Base-by-base conservation (phyloP, 2,888 invertebrate species). In the Melanostoma scalare region DNA sequence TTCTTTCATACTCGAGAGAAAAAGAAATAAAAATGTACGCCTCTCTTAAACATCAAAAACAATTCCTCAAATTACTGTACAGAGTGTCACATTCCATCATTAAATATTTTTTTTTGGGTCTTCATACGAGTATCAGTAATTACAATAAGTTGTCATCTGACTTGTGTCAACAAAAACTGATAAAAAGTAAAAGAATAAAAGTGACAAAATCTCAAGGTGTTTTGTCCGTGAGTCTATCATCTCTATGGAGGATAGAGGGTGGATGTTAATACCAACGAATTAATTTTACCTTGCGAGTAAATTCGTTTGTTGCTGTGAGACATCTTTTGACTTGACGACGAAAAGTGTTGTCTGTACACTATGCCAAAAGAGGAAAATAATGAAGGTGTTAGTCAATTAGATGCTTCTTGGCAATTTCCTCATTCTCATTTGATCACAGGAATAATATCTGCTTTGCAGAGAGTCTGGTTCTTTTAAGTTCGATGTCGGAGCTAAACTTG, bases 361-460 rank as follows among this genome's bases (percentile, higher is more conserved):
- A 6, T 61, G 46, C 35, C 20, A 20, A 61, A 61, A 46, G 61
- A 35, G 36, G 20, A 20, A 36, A 61, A 61, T 61, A 2, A 60
- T 44, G 46, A 9, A 46, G 61, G 61, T 46, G 35, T 61, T 46
- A 61, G 20, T 10, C 46, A 61, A 61, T 61, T 61, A 61, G 61
- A 36, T 30, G 8, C 20, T 9, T 46, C 31, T 44, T 61, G 61
- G 44, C 20, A 61, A 9, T 35, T 61, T 20, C 36, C 35, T 61
- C 46, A 61, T 35, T 46, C 46, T 33, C 35, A 36, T 35, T 30
- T 20, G 38, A 20, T 20, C 20, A 20, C 20, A 20, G 20, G 20
- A 20, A 20, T 20, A 20, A 0, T 20, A 20, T 20, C 20, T 20
- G 20, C 20, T 20, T 20, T 20, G 1, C 20, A 20, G 20, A 20